phyloP scores from a whole-genome alignment of 2,113 vertebrate species.

The Psettodes erumei region DNA sequence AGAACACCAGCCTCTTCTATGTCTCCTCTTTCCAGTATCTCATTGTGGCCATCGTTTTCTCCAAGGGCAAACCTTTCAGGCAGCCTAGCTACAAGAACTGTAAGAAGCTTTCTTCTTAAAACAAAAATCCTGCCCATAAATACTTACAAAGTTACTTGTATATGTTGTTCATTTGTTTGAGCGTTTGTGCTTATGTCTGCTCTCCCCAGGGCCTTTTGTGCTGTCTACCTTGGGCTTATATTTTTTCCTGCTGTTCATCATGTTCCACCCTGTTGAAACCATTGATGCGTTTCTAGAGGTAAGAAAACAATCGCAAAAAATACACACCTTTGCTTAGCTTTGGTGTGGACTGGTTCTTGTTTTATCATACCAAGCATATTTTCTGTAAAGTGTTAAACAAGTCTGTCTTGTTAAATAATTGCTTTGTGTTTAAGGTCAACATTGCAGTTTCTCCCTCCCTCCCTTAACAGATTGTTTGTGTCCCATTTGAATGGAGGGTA shows the following conservation, averaged over 20 bases:
- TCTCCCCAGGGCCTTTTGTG: conserved; percentile 81
- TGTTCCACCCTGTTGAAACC: conserved; percentile 87
- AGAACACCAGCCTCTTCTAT: conserved; percentile 98
- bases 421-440: background rate
- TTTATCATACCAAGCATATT: background rate
- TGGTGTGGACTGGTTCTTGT: background rate
- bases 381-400: no score
- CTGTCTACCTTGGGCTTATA: conserved; percentile 74
- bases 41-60: conserved; percentile 95
- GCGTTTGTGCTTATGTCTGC: background rate
- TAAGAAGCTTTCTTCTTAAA: conserved; percentile 69
- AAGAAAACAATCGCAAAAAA: conserved; percentile 47
- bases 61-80: conserved; percentile 97
- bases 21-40: conserved; percentile 98
- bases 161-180: conserved; percentile 6
- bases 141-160: background rate
- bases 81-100: conserved; percentile 97
- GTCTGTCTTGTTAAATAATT: background rate
- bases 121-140: background rate
- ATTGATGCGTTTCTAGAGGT: conserved; percentile 90
- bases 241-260: conserved; percentile 87
- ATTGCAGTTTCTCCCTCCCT: conserved; percentile 11
- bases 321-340: background rate
- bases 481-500: conserved; percentile 90
- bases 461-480: conserved; percentile 88